phyloP scores from a whole-genome alignment of 2,888 invertebrate genomes.

The Aporophyla nigra region DNA sequence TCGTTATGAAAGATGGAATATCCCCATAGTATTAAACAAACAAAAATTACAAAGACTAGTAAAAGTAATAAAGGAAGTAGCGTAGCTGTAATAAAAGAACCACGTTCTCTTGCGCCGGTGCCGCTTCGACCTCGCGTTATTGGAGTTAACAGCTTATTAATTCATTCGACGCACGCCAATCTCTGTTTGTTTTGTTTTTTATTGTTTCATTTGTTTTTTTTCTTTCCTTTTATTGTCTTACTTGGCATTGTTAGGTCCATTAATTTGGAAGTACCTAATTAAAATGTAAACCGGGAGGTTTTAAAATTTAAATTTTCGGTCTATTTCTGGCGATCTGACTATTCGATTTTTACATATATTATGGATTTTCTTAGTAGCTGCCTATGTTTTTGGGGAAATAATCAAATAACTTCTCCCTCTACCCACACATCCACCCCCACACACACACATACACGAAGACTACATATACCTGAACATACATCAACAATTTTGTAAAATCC shows the following conservation, averaged over 20 bases:
- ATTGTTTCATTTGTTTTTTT: constrained; percentile 41
- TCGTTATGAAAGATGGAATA: not conserved
- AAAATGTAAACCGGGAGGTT: not conserved
- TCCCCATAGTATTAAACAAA: not conserved
- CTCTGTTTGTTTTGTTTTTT: constrained; percentile 57
- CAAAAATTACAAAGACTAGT: constrained; percentile 6
- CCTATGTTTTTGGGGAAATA: no score
- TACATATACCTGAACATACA: no score
- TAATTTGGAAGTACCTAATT: not conserved
- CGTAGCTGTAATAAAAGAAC: constrained; percentile 44
- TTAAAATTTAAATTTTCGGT: not conserved
- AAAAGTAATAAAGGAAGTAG: constrained; percentile 44
- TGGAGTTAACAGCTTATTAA: constrained; percentile 71
- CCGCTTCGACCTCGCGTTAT: constrained; percentile 68
- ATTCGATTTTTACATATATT: no score
- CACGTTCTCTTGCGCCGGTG: constrained; percentile 60
- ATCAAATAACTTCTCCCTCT: no score
- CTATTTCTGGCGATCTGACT: no score
- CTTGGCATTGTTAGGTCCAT: constrained; percentile 5
- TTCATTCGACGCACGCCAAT: constrained; percentile 62
- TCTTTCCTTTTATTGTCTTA: constrained; percentile 8
- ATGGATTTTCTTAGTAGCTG: no score
- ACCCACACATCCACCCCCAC: no score
- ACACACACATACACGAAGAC: no score
- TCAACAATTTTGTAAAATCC: no score